Conservation (phyloP, 92 coral and sea anemone species). For the Zoanthus solanderi region DNA sequence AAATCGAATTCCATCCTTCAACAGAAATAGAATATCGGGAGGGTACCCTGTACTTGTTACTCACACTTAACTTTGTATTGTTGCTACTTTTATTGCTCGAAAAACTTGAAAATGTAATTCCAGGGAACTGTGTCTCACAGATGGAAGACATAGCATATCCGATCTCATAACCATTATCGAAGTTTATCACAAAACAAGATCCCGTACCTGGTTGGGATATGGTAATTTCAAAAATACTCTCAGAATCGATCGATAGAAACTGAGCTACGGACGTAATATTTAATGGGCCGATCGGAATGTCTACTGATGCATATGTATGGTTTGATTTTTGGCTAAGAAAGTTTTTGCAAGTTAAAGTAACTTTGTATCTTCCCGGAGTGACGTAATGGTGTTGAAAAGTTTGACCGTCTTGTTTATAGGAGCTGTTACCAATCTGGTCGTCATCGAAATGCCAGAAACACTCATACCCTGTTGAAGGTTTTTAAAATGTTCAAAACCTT, state of each 20-base stretch:
- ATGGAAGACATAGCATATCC: conserved; percentile 2
- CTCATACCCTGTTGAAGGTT: conserved; percentile 14
- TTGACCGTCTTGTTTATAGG: conserved; percentile 9
- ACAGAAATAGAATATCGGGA: neutral
- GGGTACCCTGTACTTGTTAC: neutral
- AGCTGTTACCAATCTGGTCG: neutral
- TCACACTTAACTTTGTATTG: neutral
- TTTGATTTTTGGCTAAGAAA: conserved; percentile 12
- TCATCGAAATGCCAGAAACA: conserved; percentile 25
- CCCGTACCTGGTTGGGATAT: neutral
- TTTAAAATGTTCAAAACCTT: neutral
- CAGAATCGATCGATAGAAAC: neutral
- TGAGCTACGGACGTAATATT: conserved; percentile 11
- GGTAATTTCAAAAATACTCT: neutral
- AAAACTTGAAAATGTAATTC: neutral
- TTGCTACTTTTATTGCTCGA: neutral
- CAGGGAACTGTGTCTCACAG: conserved; percentile 14
- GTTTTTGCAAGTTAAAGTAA: neutral
- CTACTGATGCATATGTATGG: conserved; percentile 1
- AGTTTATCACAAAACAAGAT: conserved; percentile 26
- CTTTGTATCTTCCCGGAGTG: conserved; percentile 12
- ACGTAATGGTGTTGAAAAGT: neutral
- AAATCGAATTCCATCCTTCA: conserved; percentile 23
- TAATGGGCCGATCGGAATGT: conserved; percentile 10
- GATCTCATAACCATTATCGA: neutral